phyloP scores from a whole-genome alignment of 2,888 invertebrate species.

The Epirrita christyi region DNA sequence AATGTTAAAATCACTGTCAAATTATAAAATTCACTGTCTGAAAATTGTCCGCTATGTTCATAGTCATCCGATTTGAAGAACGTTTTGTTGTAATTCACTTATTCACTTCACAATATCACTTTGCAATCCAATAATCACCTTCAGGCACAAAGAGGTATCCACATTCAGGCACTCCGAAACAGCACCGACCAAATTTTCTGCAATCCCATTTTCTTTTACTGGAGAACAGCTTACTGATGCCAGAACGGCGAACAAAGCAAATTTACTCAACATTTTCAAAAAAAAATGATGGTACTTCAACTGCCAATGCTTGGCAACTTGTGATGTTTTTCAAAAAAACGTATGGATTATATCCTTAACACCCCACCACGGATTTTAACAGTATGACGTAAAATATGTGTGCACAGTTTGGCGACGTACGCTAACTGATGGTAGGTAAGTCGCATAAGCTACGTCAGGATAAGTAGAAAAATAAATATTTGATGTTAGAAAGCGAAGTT shows the following conservation, averaged over 20 bases:
- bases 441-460: conserved; percentile 62
- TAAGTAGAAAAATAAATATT: conserved; percentile 84
- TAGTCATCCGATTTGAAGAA: not conserved
- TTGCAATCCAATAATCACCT: conserved; percentile 78
- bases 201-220: conserved; percentile 69
- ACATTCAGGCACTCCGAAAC: conserved; percentile 85
- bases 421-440: conserved; percentile 68
- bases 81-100: conserved; percentile 4
- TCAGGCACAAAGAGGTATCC: conserved; percentile 85
- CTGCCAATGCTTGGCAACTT: conserved; percentile 70
- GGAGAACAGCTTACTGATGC: conserved; percentile 70
- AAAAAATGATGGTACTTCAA: conserved; percentile 57
- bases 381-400: conserved; percentile 71
- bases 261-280: conserved; percentile 68
- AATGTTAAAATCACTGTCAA: no score
- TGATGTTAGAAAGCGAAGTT: conserved; percentile 81
- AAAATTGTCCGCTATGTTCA: not conserved
- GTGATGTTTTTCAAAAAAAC: conserved; percentile 78
- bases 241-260: conserved; percentile 67
- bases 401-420: conserved; percentile 64
- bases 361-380: conserved; percentile 70
- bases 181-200: conserved; percentile 75
- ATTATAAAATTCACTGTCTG: not conserved
- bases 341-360: conserved; percentile 79
- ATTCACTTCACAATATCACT: conserved; percentile 53